Conservation (phyloP, 2,888 invertebrate species). For the Drosophila kuntzei region DNA sequence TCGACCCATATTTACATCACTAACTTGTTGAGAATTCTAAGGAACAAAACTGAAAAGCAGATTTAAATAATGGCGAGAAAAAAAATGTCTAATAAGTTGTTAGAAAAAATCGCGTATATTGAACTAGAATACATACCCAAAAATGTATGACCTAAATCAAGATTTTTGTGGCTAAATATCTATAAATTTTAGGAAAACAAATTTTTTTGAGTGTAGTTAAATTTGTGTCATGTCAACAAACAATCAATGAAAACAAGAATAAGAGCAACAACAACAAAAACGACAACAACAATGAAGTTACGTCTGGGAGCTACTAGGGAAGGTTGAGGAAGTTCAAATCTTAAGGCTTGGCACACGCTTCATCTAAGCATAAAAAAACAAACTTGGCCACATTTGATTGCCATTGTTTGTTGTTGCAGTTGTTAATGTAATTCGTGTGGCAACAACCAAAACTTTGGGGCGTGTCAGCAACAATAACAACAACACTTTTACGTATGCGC, state of each 20-base stretch:
- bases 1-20: too few relatives aligned
- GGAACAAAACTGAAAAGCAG: too few relatives aligned
- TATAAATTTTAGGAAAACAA: too few relatives aligned
- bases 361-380: neutral
- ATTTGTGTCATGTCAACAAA: conserved; percentile 50
- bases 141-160: too few relatives aligned
- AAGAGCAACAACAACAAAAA: conserved; percentile 30
- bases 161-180: too few relatives aligned
- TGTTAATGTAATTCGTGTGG: conserved; percentile 29
- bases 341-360: conserved; percentile 42
- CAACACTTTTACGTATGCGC: conserved; percentile 41
- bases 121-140: too few relatives aligned
- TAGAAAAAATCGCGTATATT: too few relatives aligned
- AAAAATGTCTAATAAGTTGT: too few relatives aligned
- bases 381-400: conserved; percentile 64
- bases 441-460: conserved; percentile 21
- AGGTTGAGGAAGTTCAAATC: neutral
- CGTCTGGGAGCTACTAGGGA: too few relatives aligned
- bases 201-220: conserved; percentile 24
- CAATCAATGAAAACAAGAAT: conserved; percentile 34
- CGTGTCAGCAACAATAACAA: conserved; percentile 18
- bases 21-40: too few relatives aligned
- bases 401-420: conserved; percentile 45
- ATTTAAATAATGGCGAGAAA: too few relatives aligned
- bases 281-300: conserved; percentile 1